Evolutionary conservation across 2,888 invertebrate species (phyloP).

Genomic region (Pocota personata): DNA sequence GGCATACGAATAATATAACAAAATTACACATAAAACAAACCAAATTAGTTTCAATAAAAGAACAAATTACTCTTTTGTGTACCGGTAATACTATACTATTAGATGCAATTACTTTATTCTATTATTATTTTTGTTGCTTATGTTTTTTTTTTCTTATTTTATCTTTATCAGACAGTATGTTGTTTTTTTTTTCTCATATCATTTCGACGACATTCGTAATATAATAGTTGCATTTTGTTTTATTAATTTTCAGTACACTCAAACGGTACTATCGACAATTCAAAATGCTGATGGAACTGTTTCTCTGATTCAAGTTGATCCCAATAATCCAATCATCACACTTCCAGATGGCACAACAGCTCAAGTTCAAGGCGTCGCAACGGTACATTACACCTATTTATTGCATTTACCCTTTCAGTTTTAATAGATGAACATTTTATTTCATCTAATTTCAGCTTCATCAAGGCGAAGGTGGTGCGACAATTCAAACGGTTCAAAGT

Average conservation of each 20-base stretch:
- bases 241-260: constrained; percentile 87
- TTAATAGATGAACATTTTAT: not conserved
- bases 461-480: constrained; percentile 86
- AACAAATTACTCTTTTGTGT: too few species aligned
- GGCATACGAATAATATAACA: too few species aligned
- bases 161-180: constrained; percentile 26
- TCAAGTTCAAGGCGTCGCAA: constrained; percentile 90
- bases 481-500: constrained; percentile 87
- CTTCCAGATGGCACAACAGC: constrained; percentile 98
- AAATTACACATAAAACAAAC: too few species aligned
- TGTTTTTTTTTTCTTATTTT: not conserved
- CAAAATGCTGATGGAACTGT: constrained; percentile 98
- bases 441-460: constrained; percentile 84
- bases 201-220: not conserved
- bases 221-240: not conserved
- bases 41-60: too few species aligned
- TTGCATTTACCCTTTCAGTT: not conserved
- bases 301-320: constrained; percentile 97
- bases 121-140: not conserved
- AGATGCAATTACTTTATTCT: too few species aligned
- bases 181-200: constrained; percentile 20
- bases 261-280: constrained; percentile 96
- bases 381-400: constrained; percentile 76
- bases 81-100: too few species aligned
- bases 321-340: constrained; percentile 96